A percentile compares a stretch with the other conserved stretches of the same genome.
Evolutionary conservation across 1,140 invertebrate species (phyloP).

Genomic region (Solenopsis fugax): DNA sequence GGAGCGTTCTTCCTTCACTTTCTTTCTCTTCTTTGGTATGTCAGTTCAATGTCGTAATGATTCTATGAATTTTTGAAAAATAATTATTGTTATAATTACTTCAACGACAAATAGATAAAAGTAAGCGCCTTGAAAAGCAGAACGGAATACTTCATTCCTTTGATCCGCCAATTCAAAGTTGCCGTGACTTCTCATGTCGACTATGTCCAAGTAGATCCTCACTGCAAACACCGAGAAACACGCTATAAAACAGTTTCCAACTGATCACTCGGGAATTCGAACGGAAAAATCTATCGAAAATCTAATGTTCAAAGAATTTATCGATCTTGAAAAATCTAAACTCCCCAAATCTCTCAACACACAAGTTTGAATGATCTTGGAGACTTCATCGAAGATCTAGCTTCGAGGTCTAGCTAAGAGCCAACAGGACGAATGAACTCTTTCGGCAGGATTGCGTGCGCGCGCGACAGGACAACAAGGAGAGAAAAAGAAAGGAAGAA

Average conservation of each 20-base stretch:
- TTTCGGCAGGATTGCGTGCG: background rate
- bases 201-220: background rate
- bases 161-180: background rate
- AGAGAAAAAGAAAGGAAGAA: background rate
- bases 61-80: background rate
- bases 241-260: background rate
- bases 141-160: background rate
- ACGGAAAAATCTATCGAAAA: background rate
- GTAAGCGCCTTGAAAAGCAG: background rate
- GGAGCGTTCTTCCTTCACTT: background rate
- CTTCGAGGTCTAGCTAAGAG: background rate
- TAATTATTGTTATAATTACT: background rate
- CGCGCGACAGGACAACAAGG: background rate
- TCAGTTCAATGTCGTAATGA: background rate
- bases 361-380: background rate
- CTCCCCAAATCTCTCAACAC: background rate
- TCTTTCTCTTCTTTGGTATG: background rate
- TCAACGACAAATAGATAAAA: background rate
- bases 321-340: background rate
- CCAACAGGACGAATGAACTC: conserved; percentile 26
- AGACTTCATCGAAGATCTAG: background rate
- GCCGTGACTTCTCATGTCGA: background rate
- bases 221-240: background rate
- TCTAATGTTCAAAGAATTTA: background rate
- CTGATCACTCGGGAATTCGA: background rate